These are phyloP conservation scores for Calvadosia cruxmelitensis DNA, from an alignment of 30 jellyfish, hydroid and myxozoan species.

Conservation along the genomic window DNA sequence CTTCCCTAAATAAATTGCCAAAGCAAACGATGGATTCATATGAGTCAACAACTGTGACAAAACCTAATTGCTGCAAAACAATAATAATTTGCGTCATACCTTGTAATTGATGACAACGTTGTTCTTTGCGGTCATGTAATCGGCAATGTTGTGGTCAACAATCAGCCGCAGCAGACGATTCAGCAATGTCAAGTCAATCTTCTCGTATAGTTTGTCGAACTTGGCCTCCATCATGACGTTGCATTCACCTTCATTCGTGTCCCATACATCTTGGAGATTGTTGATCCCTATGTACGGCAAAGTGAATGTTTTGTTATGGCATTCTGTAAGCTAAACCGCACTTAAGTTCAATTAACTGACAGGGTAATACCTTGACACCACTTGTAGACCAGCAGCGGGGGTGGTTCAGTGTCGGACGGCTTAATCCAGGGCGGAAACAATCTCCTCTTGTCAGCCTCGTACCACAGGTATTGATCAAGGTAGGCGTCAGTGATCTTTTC, in stretches of 20 bases:
- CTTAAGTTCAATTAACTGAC: neutral
- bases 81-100: slow-evolving; percentile 18
- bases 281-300: slow-evolving; percentile 52
- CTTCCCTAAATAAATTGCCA: too few relatives aligned
- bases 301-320: neutral
- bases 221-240: slow-evolving; percentile 96
- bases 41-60: too few relatives aligned
- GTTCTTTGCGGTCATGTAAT: slow-evolving; percentile 98
- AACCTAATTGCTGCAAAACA: too few relatives aligned
- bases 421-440: slow-evolving; percentile 98
- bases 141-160: slow-evolving; percentile 97
- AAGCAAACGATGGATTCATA: too few relatives aligned
- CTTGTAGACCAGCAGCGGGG: slow-evolving; percentile 91
- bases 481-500: slow-evolving; percentile 99
- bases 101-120: slow-evolving; percentile 92
- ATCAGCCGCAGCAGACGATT: slow-evolving; percentile 86
- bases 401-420: slow-evolving; percentile 99
- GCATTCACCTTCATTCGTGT: slow-evolving; percentile 90
- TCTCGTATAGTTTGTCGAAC: slow-evolving; percentile 85
- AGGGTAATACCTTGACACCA: slow-evolving; percentile 90
- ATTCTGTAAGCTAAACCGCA: neutral
- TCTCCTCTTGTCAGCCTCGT: slow-evolving; percentile 96
- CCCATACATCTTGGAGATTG: slow-evolving; percentile 97
- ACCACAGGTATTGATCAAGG: slow-evolving; percentile 98
- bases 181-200: slow-evolving; percentile 91